Evolutionary conservation across 2,797 vertebrate genomes (phyloP).

Genomic region (Phyllotis vaccarum): DNA sequence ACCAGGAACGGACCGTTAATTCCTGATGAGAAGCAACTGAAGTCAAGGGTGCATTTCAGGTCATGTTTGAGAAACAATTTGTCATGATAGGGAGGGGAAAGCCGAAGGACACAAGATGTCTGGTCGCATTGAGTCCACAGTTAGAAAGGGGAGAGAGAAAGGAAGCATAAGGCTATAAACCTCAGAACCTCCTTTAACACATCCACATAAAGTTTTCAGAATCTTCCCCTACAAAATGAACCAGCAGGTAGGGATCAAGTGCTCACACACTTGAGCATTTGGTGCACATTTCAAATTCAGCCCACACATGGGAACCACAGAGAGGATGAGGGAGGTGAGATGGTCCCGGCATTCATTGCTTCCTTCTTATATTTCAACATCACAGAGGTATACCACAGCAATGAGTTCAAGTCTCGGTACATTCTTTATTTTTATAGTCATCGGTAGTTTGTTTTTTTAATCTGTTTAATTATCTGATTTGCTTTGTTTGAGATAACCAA

Average conservation of each 20-base stretch:
- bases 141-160: neutral
- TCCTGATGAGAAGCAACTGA: neutral
- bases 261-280: neutral
- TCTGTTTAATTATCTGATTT: neutral
- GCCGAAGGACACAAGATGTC: neutral
- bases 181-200: neutral
- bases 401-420: neutral
- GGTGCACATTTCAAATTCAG: neutral
- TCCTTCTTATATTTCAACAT: neutral
- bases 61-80: neutral
- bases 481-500: neutral
- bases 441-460: neutral
- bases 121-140: neutral
- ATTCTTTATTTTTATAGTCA: neutral
- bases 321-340: neutral
- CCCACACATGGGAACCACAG: too few relatives aligned
- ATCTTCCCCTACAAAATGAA: accelerated
- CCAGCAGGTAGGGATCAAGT: neutral
- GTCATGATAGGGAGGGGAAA: neutral
- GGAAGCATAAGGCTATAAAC: neutral
- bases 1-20: neutral
- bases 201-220: neutral
- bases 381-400: neutral
- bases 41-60: neutral
- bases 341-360: neutral